phyloP scores from a whole-genome alignment of 2,113 vertebrate species.

The Erythrolamprus reginae region DNA sequence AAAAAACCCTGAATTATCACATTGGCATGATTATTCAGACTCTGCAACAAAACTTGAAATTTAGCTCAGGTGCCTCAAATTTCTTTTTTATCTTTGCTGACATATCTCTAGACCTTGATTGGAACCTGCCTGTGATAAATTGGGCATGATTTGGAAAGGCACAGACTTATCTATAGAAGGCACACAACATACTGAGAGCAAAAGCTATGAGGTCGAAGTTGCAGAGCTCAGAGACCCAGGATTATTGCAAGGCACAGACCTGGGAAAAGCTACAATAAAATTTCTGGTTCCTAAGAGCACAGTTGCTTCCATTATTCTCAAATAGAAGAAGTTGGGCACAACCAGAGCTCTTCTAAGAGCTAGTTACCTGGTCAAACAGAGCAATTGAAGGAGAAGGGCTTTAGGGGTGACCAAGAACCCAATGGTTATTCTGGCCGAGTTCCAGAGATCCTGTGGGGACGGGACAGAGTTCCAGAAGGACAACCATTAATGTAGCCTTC shows the following conservation, averaged over 20 bases:
- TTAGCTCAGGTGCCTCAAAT: not conserved
- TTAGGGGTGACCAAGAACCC: not conserved
- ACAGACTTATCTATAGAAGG: too few species aligned
- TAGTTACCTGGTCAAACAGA: not conserved
- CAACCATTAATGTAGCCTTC: not conserved
- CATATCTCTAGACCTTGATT: not conserved
- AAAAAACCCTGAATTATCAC: not conserved
- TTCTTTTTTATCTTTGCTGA: not conserved
- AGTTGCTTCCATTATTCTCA: not conserved
- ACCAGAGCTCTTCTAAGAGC: not conserved
- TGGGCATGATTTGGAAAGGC: too few species aligned
- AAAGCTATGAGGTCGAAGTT: not conserved
- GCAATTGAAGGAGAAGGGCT: not conserved
- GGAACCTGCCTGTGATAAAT: not conserved
- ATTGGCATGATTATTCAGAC: not conserved
- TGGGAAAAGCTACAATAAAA: not conserved
- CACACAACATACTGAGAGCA: not conserved
- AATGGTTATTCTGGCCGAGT: not conserved
- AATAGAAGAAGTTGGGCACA: not conserved
- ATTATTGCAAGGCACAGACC: not conserved
- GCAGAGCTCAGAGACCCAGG: not conserved
- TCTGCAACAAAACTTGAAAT: not conserved
- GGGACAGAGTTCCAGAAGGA: not conserved
- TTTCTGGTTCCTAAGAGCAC: not conserved
- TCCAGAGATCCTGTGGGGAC: not conserved